A percentile compares a stretch with the other conserved stretches of the same genome.
These are phyloP conservation scores for Urocolius indicus DNA, from an alignment of 2,113 vertebrate species.

Conservation along the genomic window DNA sequence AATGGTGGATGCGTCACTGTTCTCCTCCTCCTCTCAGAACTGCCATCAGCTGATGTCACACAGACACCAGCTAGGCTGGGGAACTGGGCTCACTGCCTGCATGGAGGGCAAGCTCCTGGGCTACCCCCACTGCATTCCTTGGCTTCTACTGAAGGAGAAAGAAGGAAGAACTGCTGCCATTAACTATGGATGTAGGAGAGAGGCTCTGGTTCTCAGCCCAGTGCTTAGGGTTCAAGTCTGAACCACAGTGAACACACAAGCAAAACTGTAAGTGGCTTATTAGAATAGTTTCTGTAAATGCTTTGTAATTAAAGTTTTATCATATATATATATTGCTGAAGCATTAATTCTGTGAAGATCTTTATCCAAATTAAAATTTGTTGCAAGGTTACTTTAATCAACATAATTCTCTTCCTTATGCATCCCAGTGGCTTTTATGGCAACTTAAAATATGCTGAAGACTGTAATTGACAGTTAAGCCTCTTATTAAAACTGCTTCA, in stretches of 20 bases:
- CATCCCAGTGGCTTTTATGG: conserved; percentile 17
- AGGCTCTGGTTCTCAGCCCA: not conserved
- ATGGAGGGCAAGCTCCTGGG: not conserved
- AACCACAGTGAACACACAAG: not conserved
- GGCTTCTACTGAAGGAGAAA: not conserved
- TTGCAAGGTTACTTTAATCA: conserved; percentile 41
- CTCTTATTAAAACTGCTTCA: conserved; percentile 33
- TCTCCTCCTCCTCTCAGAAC: not conserved
- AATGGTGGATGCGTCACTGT: rapidly evolving
- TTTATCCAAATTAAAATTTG: conserved; percentile 25
- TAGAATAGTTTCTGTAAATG: conserved; percentile 27
- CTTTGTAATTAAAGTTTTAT: conserved; percentile 66
- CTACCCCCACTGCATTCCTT: not conserved
- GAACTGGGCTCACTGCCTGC: not conserved
- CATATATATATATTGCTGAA: conserved; percentile 21
- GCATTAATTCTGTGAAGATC: conserved; percentile 38
- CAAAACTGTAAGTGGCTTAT: not conserved
- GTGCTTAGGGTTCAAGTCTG: not conserved
- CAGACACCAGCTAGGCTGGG: not conserved
- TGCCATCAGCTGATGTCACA: not conserved
- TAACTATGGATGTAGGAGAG: not conserved
- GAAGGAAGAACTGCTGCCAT: not conserved
- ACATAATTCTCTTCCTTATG: conserved; percentile 13
- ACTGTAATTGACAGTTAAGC: not conserved
- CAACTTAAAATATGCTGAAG: conserved; percentile 39